Base-by-base conservation (phyloP, 2,113 vertebrate genomes). In the Petromus typicus region DNA sequence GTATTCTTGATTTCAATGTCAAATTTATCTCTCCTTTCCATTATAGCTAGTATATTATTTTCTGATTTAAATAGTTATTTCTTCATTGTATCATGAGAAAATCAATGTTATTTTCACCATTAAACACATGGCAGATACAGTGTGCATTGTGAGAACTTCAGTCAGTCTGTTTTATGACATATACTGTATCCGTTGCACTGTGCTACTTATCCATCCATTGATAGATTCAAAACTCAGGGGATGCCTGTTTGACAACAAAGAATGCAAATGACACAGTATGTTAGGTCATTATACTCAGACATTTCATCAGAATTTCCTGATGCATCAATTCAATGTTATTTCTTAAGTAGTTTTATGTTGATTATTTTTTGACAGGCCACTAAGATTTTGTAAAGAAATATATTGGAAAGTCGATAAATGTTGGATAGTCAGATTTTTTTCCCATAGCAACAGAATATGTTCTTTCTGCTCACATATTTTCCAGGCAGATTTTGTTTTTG, bases 401-500 rank as follows among this genome's bases (percentile, higher is more conserved):
- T 48, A 69, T 86, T 96, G 48, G 89, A 66, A 71, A 89, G 94
- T 75, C 89, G 57, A 95, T 92, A 93, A 95, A 86, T 97, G 80
- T 93, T 95, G 79, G 94, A 78, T 40, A 81, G 32, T 82, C 93
- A 57, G 10, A 43, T 69, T 88, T 93, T n/a, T 73, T 67, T 92
- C 79, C 14, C 86, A 75, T 90, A 85, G 90, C 66, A 96, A 94
- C 69, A 97, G 90, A 96, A 51, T 96, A 45, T 95, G 71, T 92
- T 94, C 69, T 61, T 94, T 73, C n/a, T 89, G 56, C 45, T 92
- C 81, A 64, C 51, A 71, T 66, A 92, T 89, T 97, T 88, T 61
- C 32, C 4, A 73, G 88, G 56, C 94, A 96, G 92, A 97, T 96
- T 98, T 96, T 98, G 94, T 91, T 97, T 96, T 88, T 96, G 82